A percentile compares a stretch with the other conserved stretches of the same genome.
These are phyloP conservation scores for Coleophora deauratella DNA, from an alignment of 2,888 invertebrate species.

Conservation along the genomic window DNA sequence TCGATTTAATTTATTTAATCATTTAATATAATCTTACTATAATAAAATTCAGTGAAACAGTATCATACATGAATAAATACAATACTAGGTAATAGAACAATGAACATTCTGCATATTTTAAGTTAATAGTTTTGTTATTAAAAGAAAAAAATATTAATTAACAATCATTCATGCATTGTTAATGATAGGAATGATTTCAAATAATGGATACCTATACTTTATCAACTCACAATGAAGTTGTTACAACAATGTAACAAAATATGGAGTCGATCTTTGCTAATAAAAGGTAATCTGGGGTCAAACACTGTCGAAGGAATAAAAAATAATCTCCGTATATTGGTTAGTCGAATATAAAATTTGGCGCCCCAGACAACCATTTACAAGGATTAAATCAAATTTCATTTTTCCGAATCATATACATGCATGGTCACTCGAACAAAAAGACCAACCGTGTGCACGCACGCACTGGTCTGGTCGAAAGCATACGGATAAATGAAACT, in stretches of 20 bases:
- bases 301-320: slow-evolving; percentile 7
- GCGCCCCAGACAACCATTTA: slow-evolving; percentile 25
- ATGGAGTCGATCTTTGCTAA: slow-evolving; percentile 22
- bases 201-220: slow-evolving; percentile 36
- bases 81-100: slow-evolving; percentile 67
- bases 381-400: too few species aligned
- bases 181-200: slow-evolving; percentile 66
- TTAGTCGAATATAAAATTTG: slow-evolving; percentile 17
- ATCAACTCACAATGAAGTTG: slow-evolving; percentile 27
- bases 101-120: slow-evolving; percentile 45
- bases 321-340: slow-evolving; percentile 24
- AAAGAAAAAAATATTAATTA: slow-evolving; percentile 45
- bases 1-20: slow-evolving; percentile 46
- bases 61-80: slow-evolving; percentile 74
- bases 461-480: too few species aligned
- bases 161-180: slow-evolving; percentile 37
- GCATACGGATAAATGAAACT: background rate
- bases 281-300: slow-evolving; percentile 13
- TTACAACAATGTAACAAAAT: slow-evolving; percentile 34
- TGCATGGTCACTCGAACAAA: too few species aligned
- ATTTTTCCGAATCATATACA: too few species aligned
- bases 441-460: too few species aligned
- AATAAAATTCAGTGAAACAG: slow-evolving; percentile 71
- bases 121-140: slow-evolving; percentile 44
- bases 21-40: slow-evolving; percentile 66